Percentiles rank a stretch among this genome's conserved stretches.
phyloP scores from a whole-genome alignment of 1,140 invertebrate species.

The Papilio aristodemus region DNA sequence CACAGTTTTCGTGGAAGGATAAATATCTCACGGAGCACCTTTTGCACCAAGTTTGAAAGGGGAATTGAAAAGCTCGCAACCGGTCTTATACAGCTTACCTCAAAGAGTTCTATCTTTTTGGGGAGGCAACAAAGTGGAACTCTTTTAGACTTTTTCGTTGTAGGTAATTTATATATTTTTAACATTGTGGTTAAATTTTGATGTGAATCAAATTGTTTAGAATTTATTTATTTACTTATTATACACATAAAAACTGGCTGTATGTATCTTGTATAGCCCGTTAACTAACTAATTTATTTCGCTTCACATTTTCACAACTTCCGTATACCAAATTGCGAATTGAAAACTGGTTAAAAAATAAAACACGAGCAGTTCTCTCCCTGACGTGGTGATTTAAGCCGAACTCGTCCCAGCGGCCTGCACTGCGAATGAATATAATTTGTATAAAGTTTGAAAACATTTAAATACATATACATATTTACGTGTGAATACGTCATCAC shows the following conservation, averaged over 20 bases:
- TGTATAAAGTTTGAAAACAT: background rate
- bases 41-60: slow-evolving; percentile 15
- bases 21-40: slow-evolving; percentile 29
- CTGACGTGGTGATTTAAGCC: background rate
- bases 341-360: slow-evolving; percentile 35
- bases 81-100: background rate
- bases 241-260: no score
- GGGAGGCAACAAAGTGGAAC: no score
- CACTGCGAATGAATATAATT: background rate
- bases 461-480: background rate
- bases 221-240: no score
- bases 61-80: slow-evolving; percentile 33
- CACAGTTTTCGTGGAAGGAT: slow-evolving; percentile 16
- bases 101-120: background rate
- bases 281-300: background rate
- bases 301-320: background rate
- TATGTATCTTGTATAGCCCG: background rate
- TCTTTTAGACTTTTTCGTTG: no score
- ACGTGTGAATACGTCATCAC: background rate
- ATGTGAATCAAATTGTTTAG: no score
- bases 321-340: slow-evolving; percentile 24
- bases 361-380: slow-evolving; percentile 6
- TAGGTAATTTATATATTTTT: no score
- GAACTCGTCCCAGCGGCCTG: background rate
- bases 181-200: no score